A percentile compares a stretch with the other conserved stretches of the same genome.
phyloP scores from a whole-genome alignment of 2,888 invertebrate species.

The Argynnis bischoffii region DNA sequence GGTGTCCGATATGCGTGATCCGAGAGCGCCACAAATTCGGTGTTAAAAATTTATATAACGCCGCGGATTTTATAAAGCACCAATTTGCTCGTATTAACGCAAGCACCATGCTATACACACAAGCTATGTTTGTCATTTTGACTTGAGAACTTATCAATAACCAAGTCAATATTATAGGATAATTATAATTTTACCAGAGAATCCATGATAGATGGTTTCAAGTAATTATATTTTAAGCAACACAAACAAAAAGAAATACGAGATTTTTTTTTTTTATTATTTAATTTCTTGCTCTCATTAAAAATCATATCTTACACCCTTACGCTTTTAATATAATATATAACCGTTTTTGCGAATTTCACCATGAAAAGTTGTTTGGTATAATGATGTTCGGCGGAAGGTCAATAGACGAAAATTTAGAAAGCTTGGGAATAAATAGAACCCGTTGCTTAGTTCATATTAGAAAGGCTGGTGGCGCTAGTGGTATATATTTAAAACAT shows the following conservation, averaged over 20 bases:
- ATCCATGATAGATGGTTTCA: background rate
- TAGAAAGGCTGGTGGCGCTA: conserved; percentile 39
- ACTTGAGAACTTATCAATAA: conserved; percentile 3
- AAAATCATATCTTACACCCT: background rate
- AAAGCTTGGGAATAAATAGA: conserved; percentile 49
- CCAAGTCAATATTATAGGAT: background rate
- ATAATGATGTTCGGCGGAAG: conserved; percentile 39
- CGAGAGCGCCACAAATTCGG: conserved; percentile 68
- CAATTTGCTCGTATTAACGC: conserved; percentile 37
- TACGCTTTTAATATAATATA: background rate
- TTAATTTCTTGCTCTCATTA: background rate
- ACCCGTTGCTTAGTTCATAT: conserved; percentile 43
- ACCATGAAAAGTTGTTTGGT: conserved; percentile 25
- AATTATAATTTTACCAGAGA: conserved; percentile 4
- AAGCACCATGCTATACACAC: conserved; percentile 7
- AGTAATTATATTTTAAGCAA: background rate
- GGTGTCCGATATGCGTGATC: conserved; percentile 63
- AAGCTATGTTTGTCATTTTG: conserved; percentile 10
- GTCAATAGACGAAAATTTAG: conserved; percentile 50
- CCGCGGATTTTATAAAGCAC: conserved; percentile 55
- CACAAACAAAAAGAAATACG: background rate
- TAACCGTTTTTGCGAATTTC: conserved; percentile 9
- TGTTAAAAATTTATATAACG: conserved; percentile 70
- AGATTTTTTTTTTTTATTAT: no score
- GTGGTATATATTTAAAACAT: conserved; percentile 11